Conservation (phyloP, 2,797 vertebrate species). For the Sebastes ruberrimus region DNA sequence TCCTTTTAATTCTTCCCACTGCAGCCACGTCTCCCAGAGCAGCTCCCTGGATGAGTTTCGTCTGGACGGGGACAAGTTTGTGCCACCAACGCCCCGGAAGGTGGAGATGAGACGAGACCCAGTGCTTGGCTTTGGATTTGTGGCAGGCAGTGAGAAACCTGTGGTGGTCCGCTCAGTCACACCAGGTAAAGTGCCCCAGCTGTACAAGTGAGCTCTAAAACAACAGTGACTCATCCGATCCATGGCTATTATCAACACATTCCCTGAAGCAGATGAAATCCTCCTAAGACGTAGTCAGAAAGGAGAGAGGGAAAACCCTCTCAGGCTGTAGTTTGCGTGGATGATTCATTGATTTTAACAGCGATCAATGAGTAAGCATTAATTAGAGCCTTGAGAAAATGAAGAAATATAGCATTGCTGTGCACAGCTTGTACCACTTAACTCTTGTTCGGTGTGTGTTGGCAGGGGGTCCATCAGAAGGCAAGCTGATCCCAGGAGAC, state of each 20-base stretch:
- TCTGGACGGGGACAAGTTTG: constrained; percentile 92
- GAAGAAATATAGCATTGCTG: constrained; percentile 9
- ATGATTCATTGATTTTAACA: constrained; percentile 67
- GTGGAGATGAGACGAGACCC: constrained; percentile 99
- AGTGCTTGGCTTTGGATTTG: constrained; percentile 97
- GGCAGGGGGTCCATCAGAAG: constrained; percentile 95
- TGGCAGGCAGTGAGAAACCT: constrained; percentile 98
- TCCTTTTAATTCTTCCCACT: neutral
- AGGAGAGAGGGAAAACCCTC: constrained; percentile 24
- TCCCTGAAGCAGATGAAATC: constrained; percentile 27
- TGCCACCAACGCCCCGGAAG: constrained; percentile 92
- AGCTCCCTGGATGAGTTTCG: constrained; percentile 94
- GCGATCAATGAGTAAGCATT: constrained; percentile 49
- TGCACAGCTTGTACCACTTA: constrained; percentile 29
- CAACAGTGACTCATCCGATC: constrained; percentile 50
- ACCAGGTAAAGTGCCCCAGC: constrained; percentile 86
- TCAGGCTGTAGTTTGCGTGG: constrained; percentile 15
- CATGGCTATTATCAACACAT: constrained; percentile 16
- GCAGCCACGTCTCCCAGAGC: constrained; percentile 93
- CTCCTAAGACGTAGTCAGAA: constrained; percentile 30
- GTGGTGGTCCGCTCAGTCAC: constrained; percentile 98
- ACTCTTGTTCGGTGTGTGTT: constrained; percentile 45
- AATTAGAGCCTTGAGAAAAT: constrained; percentile 38
- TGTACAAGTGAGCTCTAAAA: constrained; percentile 2
- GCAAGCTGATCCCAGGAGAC: constrained; percentile 95